These are phyloP conservation scores for Grammomys dolichurus DNA, from an alignment of 2,113 vertebrate genomes.

Conservation along the genomic window DNA sequence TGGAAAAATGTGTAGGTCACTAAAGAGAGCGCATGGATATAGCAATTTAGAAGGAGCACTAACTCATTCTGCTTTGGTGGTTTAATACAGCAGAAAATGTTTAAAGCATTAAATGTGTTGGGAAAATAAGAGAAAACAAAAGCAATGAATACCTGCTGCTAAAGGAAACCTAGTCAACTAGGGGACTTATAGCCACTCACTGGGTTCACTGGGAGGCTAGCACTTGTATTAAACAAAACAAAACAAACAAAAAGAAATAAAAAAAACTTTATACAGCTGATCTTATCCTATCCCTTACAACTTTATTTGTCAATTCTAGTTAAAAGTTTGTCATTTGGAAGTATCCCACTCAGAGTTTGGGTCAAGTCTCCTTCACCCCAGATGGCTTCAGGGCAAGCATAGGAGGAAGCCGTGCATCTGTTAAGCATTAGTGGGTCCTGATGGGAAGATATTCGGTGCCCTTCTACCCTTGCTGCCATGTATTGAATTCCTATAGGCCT, in stretches of 20 bases:
- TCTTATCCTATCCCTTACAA: neutral
- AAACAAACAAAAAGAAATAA: neutral
- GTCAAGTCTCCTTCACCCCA: neutral
- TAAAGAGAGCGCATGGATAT: neutral
- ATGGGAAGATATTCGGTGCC: neutral
- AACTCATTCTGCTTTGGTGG: constrained; percentile 4
- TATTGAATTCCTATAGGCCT: neutral
- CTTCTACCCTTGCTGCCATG: neutral
- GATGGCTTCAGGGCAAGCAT: neutral
- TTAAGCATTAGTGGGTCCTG: neutral
- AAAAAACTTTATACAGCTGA: neutral
- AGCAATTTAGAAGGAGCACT: neutral
- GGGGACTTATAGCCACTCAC: neutral
- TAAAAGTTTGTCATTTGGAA: neutral
- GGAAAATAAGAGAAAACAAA: neutral
- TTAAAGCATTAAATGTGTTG: neutral
- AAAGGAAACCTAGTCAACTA: neutral
- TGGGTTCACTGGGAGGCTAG: neutral
- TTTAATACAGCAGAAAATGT: neutral
- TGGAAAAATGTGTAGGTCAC: neutral
- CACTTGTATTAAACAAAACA: neutral
- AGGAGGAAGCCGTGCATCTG: neutral
- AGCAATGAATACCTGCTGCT: neutral
- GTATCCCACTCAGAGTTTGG: neutral
- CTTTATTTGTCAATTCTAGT: neutral